Evolutionary conservation across 2,797 vertebrate species (phyloP), one percentile per base, ranked within the genome.

Genomic region (Phalloptychus januarius): DNA sequence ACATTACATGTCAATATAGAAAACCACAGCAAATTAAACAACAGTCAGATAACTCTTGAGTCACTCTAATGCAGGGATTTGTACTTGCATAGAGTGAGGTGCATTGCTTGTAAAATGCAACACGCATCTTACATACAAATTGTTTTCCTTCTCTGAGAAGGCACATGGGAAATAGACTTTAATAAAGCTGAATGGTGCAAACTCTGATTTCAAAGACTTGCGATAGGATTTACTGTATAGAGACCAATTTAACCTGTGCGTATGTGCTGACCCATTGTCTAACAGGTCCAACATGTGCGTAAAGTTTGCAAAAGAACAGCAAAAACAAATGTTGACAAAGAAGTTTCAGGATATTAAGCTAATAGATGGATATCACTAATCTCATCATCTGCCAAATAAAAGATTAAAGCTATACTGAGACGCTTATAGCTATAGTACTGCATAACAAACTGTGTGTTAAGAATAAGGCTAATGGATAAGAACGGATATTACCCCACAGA

Each of bases 1-100:
- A 80, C 5, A 48, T 40, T 45, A 25, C 7, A 73, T 65, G 76
- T 73, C 16, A 25, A 18, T 36, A 76, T 40, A 83, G 79, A 45
- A 84, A 89, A 80, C 42, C 79, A 80, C 82, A 81, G 84, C 58
- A 84, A 83, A 74, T 75, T 58, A 72, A 73, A 79, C 18, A 31
- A 15, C 71, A 28, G 71, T 75, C 25, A 75, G 77, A 78, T 12
- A 75, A 45, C 16, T n/a, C 7, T 71, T 4, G 70, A 25, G 13
- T 65, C 18, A 54, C 18, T 54, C 11, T 16, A 20, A 31, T 15
- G 77, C 25, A 84, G 44, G 54, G 23, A 16, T 72, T 75, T 83
- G 15, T 71, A 33, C 75, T 79, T 74, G 72, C 50, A 84, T 28
- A 23, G 33, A 72, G 40, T 71, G 3, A 13, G 23, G 15, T 73